A percentile compares a stretch with the other conserved stretches of the same genome.
phyloP scores from a whole-genome alignment of 1,140 invertebrate genomes.

The Leptestheria dahalacensis region DNA sequence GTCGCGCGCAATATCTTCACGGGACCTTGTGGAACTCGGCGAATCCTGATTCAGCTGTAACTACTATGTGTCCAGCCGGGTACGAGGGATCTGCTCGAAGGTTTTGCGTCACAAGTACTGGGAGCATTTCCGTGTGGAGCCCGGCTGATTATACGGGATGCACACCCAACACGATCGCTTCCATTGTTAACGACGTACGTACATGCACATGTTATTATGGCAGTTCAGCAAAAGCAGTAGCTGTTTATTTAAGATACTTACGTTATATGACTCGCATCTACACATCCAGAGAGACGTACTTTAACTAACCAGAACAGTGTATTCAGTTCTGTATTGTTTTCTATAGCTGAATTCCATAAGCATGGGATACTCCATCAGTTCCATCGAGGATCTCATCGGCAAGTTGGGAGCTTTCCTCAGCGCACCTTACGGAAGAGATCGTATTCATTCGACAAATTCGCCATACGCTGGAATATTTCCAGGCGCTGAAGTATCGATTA shows the following conservation, averaged over 20 bases:
- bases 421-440: too few species aligned
- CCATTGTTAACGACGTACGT: not conserved
- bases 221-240: not conserved
- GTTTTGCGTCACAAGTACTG: not conserved
- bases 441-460: not conserved
- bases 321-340: too few species aligned
- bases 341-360: not conserved
- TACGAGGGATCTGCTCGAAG: not conserved
- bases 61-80: conserved; percentile 2
- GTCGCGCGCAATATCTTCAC: not conserved
- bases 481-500: not conserved
- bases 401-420: not conserved
- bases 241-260: not conserved
- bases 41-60: not conserved
- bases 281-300: too few species aligned
- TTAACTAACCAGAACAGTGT: too few species aligned
- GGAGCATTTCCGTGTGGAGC: too few species aligned
- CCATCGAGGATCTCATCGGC: not conserved
- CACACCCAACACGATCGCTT: not conserved
- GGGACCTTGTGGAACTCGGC: conserved; percentile 1
- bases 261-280: too few species aligned
- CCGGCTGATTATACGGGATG: too few species aligned
- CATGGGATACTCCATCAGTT: not conserved
- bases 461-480: not conserved
- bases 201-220: not conserved